These are phyloP conservation scores for Benthosema pterotum DNA, from an alignment of 2,797 vertebrate species.

Conservation along the genomic window DNA sequence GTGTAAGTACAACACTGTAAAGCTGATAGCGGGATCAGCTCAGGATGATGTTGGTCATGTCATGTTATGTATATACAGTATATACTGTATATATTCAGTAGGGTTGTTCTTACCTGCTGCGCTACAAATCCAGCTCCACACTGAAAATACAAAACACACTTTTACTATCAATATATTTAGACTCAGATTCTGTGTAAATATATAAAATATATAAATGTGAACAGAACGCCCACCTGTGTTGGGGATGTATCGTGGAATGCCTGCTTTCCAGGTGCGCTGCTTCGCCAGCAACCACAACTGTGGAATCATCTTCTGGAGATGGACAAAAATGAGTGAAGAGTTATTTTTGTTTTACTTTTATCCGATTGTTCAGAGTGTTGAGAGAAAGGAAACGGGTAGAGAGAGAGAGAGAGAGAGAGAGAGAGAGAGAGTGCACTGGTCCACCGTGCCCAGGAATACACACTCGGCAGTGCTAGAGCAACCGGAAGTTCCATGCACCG, in stretches of 20 bases:
- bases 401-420: too few species aligned
- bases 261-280: slow-evolving; percentile 77
- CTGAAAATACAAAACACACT: slow-evolving; percentile 55
- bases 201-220: neutral
- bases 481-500: too few species aligned
- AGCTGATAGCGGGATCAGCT: neutral
- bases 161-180: neutral
- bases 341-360: too few species aligned
- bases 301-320: slow-evolving; percentile 62
- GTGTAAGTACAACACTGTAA: neutral
- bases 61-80: too few species aligned
- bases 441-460: too few species aligned
- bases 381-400: too few species aligned
- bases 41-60: neutral
- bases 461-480: too few species aligned
- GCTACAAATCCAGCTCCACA: slow-evolving; percentile 80
- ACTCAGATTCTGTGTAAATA: neutral
- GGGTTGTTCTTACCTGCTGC: slow-evolving; percentile 60
- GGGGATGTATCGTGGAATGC: slow-evolving; percentile 76
- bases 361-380: too few species aligned
- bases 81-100: too few species aligned
- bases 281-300: slow-evolving; percentile 80
- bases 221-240: slow-evolving; percentile 70
- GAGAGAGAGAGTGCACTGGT: too few species aligned
- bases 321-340: slow-evolving; percentile 10